Conservation (phyloP, 2,888 invertebrate species). For the Escarpia spicata region DNA sequence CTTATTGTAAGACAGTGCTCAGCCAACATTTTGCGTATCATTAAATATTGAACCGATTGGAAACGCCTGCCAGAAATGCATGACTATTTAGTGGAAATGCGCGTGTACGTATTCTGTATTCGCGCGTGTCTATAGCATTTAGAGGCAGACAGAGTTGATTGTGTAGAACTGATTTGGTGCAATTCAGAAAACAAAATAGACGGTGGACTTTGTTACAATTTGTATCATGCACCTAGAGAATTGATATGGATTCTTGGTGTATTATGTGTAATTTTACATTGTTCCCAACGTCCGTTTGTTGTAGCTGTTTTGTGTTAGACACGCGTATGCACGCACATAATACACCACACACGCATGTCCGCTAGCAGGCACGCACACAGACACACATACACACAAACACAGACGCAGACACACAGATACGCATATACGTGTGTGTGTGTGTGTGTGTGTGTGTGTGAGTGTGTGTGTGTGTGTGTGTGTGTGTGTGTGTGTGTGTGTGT, state of each 20-base stretch:
- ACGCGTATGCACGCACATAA: no score
- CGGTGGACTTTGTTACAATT: background rate
- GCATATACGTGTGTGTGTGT: no score
- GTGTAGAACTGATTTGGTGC: background rate
- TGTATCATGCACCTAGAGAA: background rate
- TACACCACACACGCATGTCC: no score
- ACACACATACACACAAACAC: no score
- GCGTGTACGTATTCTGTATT: background rate
- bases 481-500: no score
- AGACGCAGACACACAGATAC: no score
- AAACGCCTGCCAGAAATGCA: background rate
- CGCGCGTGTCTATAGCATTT: background rate
- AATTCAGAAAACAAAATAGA: background rate
- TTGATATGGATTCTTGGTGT: background rate
- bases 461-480: no score
- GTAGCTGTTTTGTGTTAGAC: no score
- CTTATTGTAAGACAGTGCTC: background rate
- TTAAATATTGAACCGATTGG: background rate
- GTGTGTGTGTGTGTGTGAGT: no score
- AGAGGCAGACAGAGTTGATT: background rate
- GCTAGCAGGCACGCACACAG: no score
- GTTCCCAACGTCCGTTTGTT: no score
- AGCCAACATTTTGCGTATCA: background rate
- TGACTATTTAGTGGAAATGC: no score
- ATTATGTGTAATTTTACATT: background rate